Conservation (phyloP, 23 tunicate genomes). For the Trididemnum clinides region DNA sequence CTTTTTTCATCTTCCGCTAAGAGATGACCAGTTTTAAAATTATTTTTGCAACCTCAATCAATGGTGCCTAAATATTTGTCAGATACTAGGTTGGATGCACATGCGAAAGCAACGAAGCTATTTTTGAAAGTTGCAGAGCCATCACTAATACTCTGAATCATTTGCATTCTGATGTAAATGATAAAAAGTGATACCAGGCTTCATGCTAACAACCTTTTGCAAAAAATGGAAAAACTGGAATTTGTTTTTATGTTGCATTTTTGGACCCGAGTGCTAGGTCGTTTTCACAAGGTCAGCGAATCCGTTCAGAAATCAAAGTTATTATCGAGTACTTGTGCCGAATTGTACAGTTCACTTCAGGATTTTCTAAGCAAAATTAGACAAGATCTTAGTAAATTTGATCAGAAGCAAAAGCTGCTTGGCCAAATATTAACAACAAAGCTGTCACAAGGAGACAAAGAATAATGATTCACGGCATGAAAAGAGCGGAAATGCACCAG, state of each 20-base stretch:
- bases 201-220: constrained; percentile 29
- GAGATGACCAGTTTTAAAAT: constrained; percentile 29
- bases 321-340: constrained; percentile 29
- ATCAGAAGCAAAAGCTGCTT: constrained; percentile 12
- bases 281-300: constrained; percentile 24
- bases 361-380: constrained; percentile 27
- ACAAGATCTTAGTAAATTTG: constrained; percentile 7
- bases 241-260: constrained; percentile 32
- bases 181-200: constrained; percentile 26
- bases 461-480: no score
- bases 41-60: constrained; percentile 25
- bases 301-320: constrained; percentile 18
- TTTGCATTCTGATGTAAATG: constrained; percentile 25
- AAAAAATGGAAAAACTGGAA: constrained; percentile 20
- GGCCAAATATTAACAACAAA: constrained; percentile 20
- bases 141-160: constrained; percentile 16
- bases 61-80: constrained; percentile 19
- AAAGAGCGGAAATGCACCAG: constrained; percentile 20
- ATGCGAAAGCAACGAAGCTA: constrained; percentile 32
- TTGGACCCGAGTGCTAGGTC: constrained; percentile 22
- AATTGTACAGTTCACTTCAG: constrained; percentile 27
- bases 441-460: constrained; percentile 29
- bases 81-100: constrained; percentile 22
- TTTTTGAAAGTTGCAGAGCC: constrained; percentile 22
- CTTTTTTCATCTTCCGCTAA: constrained; percentile 25